Conservation (phyloP, 2,888 invertebrate genomes). For the Caenorhabditis sinica region DNA sequence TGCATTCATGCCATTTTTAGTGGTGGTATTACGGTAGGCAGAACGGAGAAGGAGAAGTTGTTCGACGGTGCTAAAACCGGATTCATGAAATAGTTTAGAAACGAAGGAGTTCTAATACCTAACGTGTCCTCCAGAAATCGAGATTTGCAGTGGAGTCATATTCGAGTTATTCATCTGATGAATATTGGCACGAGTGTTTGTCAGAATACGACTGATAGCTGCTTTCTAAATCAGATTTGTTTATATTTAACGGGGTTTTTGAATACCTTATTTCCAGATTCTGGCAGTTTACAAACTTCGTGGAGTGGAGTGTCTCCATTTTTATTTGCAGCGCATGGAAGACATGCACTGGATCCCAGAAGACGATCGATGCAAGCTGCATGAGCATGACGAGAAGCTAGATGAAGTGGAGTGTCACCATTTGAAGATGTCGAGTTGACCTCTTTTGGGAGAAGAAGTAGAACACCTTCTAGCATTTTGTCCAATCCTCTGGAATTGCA, state of each 20-base stretch:
- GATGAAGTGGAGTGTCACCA: slow-evolving; percentile 71
- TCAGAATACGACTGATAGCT: slow-evolving; percentile 66
- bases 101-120: slow-evolving; percentile 1
- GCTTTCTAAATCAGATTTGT: slow-evolving; percentile 43
- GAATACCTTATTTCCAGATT: slow-evolving; percentile 61
- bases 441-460: slow-evolving; percentile 56
- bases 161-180: slow-evolving; percentile 56
- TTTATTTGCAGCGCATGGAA: slow-evolving; percentile 65
- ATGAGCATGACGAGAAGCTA: slow-evolving; percentile 66
- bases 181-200: slow-evolving; percentile 63
- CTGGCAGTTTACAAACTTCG: slow-evolving; percentile 63
- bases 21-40: slow-evolving; percentile 38
- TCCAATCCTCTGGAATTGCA: slow-evolving; percentile 54
- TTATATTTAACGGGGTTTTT: too few species aligned
- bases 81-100: neutral
- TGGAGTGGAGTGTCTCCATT: slow-evolving; percentile 69
- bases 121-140: slow-evolving; percentile 58
- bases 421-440: slow-evolving; percentile 49
- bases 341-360: slow-evolving; percentile 49
- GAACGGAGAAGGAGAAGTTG: slow-evolving; percentile 63
- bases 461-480: slow-evolving; percentile 62
- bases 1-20: slow-evolving; percentile 57
- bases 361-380: slow-evolving; percentile 73
- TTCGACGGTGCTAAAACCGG: slow-evolving; percentile 62
- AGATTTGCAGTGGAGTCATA: slow-evolving; percentile 59